A percentile compares a stretch with the other conserved stretches of the same genome.
phyloP scores from a whole-genome alignment of 2,113 vertebrate genomes.

The Furnarius figulus region DNA sequence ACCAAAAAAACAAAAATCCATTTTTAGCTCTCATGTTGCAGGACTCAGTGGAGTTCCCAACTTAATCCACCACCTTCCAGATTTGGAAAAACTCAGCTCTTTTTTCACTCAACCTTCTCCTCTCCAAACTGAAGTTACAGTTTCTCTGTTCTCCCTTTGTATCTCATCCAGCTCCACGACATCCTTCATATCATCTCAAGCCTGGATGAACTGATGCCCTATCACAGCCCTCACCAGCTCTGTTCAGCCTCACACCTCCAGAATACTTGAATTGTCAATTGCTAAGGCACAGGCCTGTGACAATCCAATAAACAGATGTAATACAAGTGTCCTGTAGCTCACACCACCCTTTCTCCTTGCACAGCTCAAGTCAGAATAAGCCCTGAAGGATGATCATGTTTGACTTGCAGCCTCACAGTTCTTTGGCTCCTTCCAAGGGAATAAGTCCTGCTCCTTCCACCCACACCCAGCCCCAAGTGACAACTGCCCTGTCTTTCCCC shows the following conservation, averaged over 20 bases:
- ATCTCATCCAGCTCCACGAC: background rate
- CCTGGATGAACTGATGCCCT: background rate
- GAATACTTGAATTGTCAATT: background rate
- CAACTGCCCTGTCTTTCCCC: background rate
- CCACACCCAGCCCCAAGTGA: fast-evolving
- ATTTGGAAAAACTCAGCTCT: background rate
- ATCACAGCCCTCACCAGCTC: background rate
- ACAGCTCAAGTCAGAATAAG: background rate
- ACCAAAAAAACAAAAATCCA: background rate
- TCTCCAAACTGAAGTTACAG: background rate
- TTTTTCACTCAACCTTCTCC: background rate
- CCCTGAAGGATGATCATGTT: background rate
- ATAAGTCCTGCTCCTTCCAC: background rate
- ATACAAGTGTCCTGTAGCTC: background rate
- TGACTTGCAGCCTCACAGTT: background rate
- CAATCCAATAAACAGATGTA: background rate
- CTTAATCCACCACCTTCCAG: background rate
- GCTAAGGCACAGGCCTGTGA: background rate
- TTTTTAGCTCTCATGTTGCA: background rate
- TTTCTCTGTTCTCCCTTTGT: background rate
- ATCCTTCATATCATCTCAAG: background rate
- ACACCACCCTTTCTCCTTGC: background rate
- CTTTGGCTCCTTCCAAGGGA: background rate
- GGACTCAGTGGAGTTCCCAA: background rate
- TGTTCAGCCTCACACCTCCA: background rate